Evolutionary conservation across 2,797 vertebrate species (phyloP), one percentile per base, ranked within the genome.

Genomic region (Myotis findleyi): DNA sequence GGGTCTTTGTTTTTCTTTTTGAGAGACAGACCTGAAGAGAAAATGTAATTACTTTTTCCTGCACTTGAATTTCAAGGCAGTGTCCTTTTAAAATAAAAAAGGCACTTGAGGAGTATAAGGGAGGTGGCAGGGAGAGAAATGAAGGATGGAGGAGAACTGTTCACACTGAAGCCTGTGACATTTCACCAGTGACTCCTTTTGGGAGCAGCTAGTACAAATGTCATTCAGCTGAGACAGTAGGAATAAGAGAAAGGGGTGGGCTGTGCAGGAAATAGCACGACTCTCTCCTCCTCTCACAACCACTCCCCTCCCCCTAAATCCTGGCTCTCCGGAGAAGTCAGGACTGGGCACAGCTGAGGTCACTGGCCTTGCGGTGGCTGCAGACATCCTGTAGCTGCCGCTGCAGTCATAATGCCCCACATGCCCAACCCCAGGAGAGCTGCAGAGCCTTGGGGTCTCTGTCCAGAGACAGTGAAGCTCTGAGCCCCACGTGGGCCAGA

Each of bases 41-140:
- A 95, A 97, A 97, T 82, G 91, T 93, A 92, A 97, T 95, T 97
- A 95, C 95, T 96, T 95, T 93, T 91, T 88, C 79, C 69, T 87
- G 83, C 79, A 96, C 96, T 97, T 97, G 83, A 97, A 94, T 97
- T 93, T 94, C 93, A 87, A 96, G 92, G 86, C 2, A 0, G 53
- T 97, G 91, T 96, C 93, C 94, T 97, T 96, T 94, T 75, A 82
- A 95, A 93, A 92, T 82, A 93, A 93, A 95, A 90, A 95, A 92
- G 83, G 17, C 83, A 88, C 79, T 92, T 69, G 18, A 57, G 33
- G 55, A 53, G 10, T 82, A 38, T 87, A 89, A 89, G 21, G 79
- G 86, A 95, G 91, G 68, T n/a, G 2, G 69, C 38, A 18, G 41
- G 62, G 38, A 84, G 25, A 87, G 95, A 95, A 91, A 73, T 75